Conservation (phyloP, 2,113 vertebrate genomes). For the Alethe castanea region DNA sequence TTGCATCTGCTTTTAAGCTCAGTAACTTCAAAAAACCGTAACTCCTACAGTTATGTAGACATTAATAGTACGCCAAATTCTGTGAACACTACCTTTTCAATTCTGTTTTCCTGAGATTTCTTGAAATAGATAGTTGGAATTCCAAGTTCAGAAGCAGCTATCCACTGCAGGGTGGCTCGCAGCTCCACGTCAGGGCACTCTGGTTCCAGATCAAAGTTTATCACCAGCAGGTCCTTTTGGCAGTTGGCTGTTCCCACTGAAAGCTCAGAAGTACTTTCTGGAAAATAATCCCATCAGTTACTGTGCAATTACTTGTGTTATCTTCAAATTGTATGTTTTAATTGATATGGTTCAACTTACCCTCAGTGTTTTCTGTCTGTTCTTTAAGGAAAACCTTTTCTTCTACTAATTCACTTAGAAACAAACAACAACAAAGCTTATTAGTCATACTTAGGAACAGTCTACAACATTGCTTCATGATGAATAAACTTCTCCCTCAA, state of each 20-base stretch:
- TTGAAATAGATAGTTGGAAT: constrained; percentile 88
- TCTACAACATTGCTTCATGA: constrained; percentile 3
- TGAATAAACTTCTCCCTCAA: constrained; percentile 44
- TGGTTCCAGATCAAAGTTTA: constrained; percentile 89
- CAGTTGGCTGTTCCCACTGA: constrained; percentile 67
- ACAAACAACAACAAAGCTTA: constrained; percentile 65
- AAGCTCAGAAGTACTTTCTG: constrained; percentile 75
- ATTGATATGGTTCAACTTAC: constrained; percentile 75
- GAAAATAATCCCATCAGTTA: constrained; percentile 54
- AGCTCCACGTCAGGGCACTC: constrained; percentile 84
- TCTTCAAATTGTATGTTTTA: background rate
- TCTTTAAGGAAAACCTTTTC: constrained; percentile 77
- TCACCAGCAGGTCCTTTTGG: constrained; percentile 83
- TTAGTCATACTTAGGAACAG: constrained; percentile 65
- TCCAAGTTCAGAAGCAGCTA: constrained; percentile 93
- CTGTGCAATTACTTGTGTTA: background rate
- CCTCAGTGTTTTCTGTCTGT: constrained; percentile 78
- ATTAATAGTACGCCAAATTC: background rate
- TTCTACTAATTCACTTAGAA: constrained; percentile 82
- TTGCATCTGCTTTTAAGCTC: background rate
- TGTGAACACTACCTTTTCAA: constrained; percentile 80
- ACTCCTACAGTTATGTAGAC: background rate
- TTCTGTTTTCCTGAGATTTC: constrained; percentile 85
- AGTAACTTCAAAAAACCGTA: background rate
- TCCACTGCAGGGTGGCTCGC: constrained; percentile 90